Evolutionary conservation across 2,888 invertebrate genomes (phyloP), one percentile per base, ranked within the genome.

Genomic region (Mamestra brassicae): DNA sequence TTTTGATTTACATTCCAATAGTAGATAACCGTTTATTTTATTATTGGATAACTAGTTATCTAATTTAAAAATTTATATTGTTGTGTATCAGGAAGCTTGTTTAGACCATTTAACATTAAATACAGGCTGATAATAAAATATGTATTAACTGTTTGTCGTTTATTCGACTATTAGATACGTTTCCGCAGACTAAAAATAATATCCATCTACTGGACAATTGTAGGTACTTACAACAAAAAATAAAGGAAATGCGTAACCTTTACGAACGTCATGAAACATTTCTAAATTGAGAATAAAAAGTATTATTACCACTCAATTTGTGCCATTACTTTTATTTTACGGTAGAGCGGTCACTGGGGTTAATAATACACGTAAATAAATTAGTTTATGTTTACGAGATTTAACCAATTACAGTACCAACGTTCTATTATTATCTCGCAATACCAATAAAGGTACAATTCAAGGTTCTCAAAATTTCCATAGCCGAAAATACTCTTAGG

Each of bases 281-380:
- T 66, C 55, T 69, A 73, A 83, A 82, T 65, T 62, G 65, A 61
- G 67, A 81, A 67, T 70, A 74, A 74, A 78, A 80, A 50, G 34
- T 62, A 55, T 71, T 79, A 78, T 74, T 42, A 70, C 74, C 69
- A n/a, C 70, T 78, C 50, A 52, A 67, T 70, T 54, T 6, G 50
- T 58, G 26, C 26, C 26, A 26, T 26, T 26, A 68, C 71, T 77
- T 78, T 71, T 78, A 78, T 78, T 83, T 81, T 69, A 77, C 64
- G 73, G 64, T 69, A 72, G 60, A 74, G 6, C 26, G 50, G 47
- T 58, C 71, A 74, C 77, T 64, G 55, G 55, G 71, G 47, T 64
- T 71, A 78, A 71, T 65, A 72, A 76, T 71, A 79, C 65, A 73
- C 58, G 52, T 76, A 75, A 83, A 74, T 76, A 75, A 83, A 74